Base-by-base conservation (phyloP, 1,140 invertebrate species). In the Aricia agestis region DNA sequence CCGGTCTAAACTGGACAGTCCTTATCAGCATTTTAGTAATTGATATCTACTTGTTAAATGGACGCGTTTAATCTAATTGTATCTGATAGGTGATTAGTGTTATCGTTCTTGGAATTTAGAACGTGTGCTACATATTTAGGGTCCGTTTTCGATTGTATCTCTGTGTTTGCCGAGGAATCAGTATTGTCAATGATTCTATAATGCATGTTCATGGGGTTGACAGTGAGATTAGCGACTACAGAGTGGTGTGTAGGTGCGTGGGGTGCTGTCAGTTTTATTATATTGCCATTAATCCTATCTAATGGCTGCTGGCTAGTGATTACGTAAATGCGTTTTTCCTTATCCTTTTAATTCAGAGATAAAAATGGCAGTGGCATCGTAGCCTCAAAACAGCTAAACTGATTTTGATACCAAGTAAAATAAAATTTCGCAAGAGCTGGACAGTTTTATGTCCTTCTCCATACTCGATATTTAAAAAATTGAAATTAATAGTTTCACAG, bases 31-130 rank as follows among this genome's bases (percentile, higher is more conserved):
- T 66, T 82, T 84, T 87, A 74, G 78, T 89, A 91, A 89, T 89
- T 89, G 89, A 89, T 91, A 89, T 83, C 85, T 85, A 85, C 84
- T 88, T 82, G 81, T 84, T 85, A 83, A 86, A 87, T 86, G 85
- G 84, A 85, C 81, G 80, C 75, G 42, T 75, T 77, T 89, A 86
- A 89, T 90, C 85, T 85, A 72, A 74, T 69, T 75, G 72, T 77
- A 69, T 41, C 76, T 77, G 79, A 80, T 80, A 81, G 74, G 52
- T 65, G 79, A 80, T 79, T 69, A 31, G 11, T 9, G 58, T 59
- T 66, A 32, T 18, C 68, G 32, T 68, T 15, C 72, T 7, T 18
- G 58, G 52, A 76, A 68, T 65, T 25, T 74, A 13, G 58, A 31
- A 11, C 65, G 61, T 67, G 9, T 52, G 10, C 17, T 5, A 6